Base-by-base conservation (phyloP, 2,797 vertebrate species). In the Argentina silus region DNA sequence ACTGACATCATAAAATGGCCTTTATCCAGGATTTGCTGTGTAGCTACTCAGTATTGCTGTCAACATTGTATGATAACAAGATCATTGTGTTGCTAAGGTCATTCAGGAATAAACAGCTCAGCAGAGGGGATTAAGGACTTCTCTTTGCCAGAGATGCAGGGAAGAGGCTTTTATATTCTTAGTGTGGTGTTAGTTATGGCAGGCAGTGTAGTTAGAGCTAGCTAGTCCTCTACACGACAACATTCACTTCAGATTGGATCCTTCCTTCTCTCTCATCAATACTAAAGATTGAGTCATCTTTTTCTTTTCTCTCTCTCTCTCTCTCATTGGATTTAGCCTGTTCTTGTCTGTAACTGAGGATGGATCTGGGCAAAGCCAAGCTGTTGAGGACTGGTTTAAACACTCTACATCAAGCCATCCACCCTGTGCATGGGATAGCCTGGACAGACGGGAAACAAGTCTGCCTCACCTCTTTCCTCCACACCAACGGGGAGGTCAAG, bases 401-500 rank as follows among this genome's bases (percentile, higher is more conserved):
- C 70, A 92, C 94, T 1, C 91, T 99, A 0, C 92, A 95, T 80
- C 97, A 98, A 87, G 97, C 98, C 61, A 84, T 98, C 69, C 98
- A 99, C 82, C 97, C 97, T 0, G 15, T 94, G 73, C 95, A 98
- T 0, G 98, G 98, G 70, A 94, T 99, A 9, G 96, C 95, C 1
- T 99, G 98, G 98, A 99, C 98, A 0, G 95, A 99, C 2, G 98
- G 98, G 72, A 95, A 90, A 72, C 98, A 96, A 81, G 96, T 99
- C 61, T 93, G 95, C 72, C 88, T 99, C 69, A 98, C 96, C 0
- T 74, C 94, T 0, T 79, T 98, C 59, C 92, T 85, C 79, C 91
- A 94, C 53, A 76, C 90, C 2, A 86, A 91, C 0, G 93, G 95
- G 14, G 94, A 96, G 80, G 90, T 93, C 56, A 95, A 84, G 77